phyloP scores from a whole-genome alignment of 2,888 invertebrate species.

The Eumacrocentrus americanus region DNA sequence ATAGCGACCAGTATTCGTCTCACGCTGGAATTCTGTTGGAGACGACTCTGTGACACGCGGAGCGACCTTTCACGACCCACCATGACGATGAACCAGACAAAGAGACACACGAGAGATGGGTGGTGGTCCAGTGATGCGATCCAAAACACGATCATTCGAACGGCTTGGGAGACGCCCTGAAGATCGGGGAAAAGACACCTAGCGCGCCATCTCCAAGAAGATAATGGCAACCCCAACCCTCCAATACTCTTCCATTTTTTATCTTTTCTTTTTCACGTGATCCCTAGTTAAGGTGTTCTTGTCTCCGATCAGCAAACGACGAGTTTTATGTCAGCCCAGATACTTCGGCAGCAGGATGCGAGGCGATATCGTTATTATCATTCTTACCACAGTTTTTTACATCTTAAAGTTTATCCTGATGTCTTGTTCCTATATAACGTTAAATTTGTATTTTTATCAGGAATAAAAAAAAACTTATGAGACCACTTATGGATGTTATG shows the following conservation, averaged over 20 bases:
- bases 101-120: slow-evolving; percentile 40
- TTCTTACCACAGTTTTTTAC: slow-evolving; percentile 23
- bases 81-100: slow-evolving; percentile 18
- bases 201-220: slow-evolving; percentile 57
- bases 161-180: slow-evolving; percentile 47
- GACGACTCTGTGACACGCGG: background rate
- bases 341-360: slow-evolving; percentile 26
- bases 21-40: slow-evolving; percentile 10
- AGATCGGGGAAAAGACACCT: slow-evolving; percentile 52
- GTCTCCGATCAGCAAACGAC: slow-evolving; percentile 38
- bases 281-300: slow-evolving; percentile 27
- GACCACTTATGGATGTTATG: no score
- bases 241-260: slow-evolving; percentile 10
- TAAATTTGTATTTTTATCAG: background rate
- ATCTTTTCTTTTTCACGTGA: slow-evolving; percentile 3
- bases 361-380: slow-evolving; percentile 34
- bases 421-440: background rate
- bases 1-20: slow-evolving; percentile 9
- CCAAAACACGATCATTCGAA: slow-evolving; percentile 34
- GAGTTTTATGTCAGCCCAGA: slow-evolving; percentile 33
- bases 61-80: background rate
- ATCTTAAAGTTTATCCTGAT: slow-evolving; percentile 15
- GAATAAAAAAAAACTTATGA: background rate
- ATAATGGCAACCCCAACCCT: slow-evolving; percentile 46
- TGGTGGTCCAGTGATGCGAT: slow-evolving; percentile 41